Conservation (phyloP, 2,797 vertebrate species). For the Takifugu ocellatus region DNA sequence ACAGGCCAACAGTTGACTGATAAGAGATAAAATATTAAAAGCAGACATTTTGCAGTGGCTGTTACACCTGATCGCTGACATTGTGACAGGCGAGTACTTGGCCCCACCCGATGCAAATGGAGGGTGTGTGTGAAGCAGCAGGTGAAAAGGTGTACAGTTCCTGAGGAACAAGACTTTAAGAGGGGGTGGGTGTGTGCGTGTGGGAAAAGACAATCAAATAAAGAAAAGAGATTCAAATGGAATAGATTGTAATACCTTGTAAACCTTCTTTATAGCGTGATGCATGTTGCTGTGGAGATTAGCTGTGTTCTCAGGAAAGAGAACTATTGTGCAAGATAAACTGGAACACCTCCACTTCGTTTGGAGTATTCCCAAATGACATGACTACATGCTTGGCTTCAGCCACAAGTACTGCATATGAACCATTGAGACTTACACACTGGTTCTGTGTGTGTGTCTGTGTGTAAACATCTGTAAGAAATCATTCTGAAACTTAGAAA, state of each 20-base stretch:
- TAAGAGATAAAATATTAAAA: background rate
- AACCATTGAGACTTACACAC: too few relatives aligned
- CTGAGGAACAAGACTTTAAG: constrained; percentile 42
- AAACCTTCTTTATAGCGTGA: too few relatives aligned
- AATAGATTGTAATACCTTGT: background rate
- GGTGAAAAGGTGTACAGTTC: constrained; percentile 48
- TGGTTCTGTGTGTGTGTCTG: too few relatives aligned
- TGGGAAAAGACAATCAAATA: background rate
- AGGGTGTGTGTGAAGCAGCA: constrained; percentile 26
- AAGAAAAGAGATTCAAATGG: background rate
- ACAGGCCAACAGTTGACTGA: background rate
- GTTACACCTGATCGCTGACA: constrained; percentile 12
- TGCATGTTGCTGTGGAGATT: too few relatives aligned
- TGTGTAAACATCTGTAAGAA: too few relatives aligned
- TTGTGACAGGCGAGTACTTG: constrained; percentile 14
- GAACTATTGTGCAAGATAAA: too few relatives aligned
- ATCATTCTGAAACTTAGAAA: too few relatives aligned
- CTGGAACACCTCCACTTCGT: too few relatives aligned
- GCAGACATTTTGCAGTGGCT: background rate
- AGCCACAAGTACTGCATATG: too few relatives aligned
- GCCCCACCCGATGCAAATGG: background rate
- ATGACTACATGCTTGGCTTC: too few relatives aligned
- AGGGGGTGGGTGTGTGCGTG: background rate
- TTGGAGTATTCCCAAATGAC: too few relatives aligned
- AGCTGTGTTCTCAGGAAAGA: too few relatives aligned